These are phyloP conservation scores for Buphagus erythrorhynchus DNA, from an alignment of 2,797 vertebrate species.

Conservation along the genomic window DNA sequence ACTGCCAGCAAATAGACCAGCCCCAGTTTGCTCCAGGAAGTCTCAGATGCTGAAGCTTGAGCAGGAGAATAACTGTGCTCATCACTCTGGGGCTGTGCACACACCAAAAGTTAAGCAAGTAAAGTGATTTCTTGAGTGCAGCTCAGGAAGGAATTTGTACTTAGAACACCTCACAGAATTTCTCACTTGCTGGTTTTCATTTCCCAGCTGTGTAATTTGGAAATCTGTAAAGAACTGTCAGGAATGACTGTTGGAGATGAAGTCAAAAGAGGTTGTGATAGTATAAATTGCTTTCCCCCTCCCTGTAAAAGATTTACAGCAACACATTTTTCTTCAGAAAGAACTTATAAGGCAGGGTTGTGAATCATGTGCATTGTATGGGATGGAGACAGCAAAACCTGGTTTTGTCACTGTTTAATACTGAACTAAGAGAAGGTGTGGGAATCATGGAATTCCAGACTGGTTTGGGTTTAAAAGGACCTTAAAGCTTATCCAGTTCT, in stretches of 20 bases:
- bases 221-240: background rate
- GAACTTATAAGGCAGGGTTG: background rate
- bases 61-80: background rate
- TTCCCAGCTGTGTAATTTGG: background rate
- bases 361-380: background rate
- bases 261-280: background rate
- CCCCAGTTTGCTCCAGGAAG: background rate
- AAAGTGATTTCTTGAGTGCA: background rate
- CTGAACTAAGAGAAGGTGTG: background rate
- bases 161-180: background rate
- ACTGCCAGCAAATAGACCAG: background rate
- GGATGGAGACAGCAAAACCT: background rate
- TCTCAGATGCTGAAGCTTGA: background rate
- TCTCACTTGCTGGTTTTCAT: background rate
- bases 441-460: background rate
- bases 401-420: background rate
- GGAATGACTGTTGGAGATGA: background rate
- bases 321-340: background rate
- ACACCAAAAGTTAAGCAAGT: background rate
- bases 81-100: background rate
- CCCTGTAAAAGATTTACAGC: background rate
- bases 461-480: background rate
- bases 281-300: background rate
- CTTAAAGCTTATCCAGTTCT: background rate
- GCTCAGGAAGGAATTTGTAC: background rate